These are phyloP conservation scores for Pseudois nayaur DNA, from an alignment of 2,113 vertebrate genomes.

Conservation along the genomic window DNA sequence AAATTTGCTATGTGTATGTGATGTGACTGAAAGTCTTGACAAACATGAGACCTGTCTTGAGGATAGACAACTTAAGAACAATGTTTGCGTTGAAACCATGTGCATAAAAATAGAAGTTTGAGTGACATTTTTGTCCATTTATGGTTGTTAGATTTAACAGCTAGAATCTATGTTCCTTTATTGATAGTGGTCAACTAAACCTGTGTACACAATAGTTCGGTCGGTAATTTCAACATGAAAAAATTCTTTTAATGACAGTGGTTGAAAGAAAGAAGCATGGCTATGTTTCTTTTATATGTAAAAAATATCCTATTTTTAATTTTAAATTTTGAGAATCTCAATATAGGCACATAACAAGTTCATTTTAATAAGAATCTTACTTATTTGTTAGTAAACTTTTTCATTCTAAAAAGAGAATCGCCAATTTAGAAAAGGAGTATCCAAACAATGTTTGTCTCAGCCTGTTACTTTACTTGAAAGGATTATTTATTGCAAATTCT, in stretches of 20 bases:
- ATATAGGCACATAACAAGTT: not conserved
- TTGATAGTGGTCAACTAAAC: conserved; percentile 23
- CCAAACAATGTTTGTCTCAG: not conserved
- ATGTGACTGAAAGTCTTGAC: conserved; percentile 68
- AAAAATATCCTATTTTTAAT: not conserved
- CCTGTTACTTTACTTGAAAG: not conserved
- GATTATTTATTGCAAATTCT: not conserved
- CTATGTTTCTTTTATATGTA: not conserved
- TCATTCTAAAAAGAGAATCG: conserved; percentile 57
- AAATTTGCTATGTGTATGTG: conserved; percentile 59
- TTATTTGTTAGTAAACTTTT: conserved; percentile 14
- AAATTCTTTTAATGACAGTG: conserved; percentile 4
- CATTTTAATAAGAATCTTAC: not conserved
- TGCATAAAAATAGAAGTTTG: conserved; percentile 52
- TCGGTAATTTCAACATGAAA: conserved; percentile 13
- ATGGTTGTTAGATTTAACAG: not conserved
- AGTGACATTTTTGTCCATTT: conserved; percentile 35
- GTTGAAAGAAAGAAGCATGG: conserved; percentile 15
- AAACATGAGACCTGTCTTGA: conserved; percentile 33
- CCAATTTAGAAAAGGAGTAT: conserved; percentile 49
- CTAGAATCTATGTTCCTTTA: not conserved
- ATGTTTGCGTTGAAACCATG: conserved; percentile 36
- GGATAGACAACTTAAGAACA: conserved; percentile 62
- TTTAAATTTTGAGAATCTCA: conserved; percentile 1
- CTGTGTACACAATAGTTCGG: not conserved